Base-by-base conservation (phyloP, 2,113 vertebrate genomes). In the Narcine bancroftii region DNA sequence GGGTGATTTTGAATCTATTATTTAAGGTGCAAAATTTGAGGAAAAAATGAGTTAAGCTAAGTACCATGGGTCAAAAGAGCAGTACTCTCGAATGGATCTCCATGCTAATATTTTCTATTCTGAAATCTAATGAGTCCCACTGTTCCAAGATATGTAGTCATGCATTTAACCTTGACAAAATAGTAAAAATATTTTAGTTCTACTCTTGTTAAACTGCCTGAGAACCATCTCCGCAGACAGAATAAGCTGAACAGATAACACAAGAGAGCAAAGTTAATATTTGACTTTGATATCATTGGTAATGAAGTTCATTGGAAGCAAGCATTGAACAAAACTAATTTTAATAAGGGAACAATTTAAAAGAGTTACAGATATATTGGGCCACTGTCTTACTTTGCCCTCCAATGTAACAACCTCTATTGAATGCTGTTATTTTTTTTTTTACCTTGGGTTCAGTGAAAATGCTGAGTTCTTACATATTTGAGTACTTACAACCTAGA, bases 251-350 rank as follows among this genome's bases (percentile, higher is more conserved):
- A 1, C n/a, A 6, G 83, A 36, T 39, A 87, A 36, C 56, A 87
- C 19, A 87, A 87, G 50, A 63, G 56, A 83, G 36, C n/a, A 60
- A 63, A 63, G 56, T 60, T 56, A 60, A 87, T 26, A 63, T 63
- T 87, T 87, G 83, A 60, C 76, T 39, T 87, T 87, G 56, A 87
- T 39, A 36, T 60, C 60, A 87, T 36, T 63, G 56, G 81, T 56
- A 19, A 36, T 13, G n/a, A 63, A 87, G 45, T 47, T 79, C 76
- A 79, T 47, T 79, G 45, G 21, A 19, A 79, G 21, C 76, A 79
- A 50, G 45, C 24, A 79, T 29, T 47, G 24, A 29, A 79, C 42
- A 79, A 45, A 36, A 75, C 11, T 75, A 75, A 24, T 79, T 79
- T 79, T 79, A 29, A 29, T 47, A 29, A 79, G 42, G 42, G 26